Percentiles rank a stretch among this genome's conserved stretches.
Evolutionary conservation across 1,140 invertebrate genomes (phyloP).

Genomic region (Drosophila sechellia): DNA sequence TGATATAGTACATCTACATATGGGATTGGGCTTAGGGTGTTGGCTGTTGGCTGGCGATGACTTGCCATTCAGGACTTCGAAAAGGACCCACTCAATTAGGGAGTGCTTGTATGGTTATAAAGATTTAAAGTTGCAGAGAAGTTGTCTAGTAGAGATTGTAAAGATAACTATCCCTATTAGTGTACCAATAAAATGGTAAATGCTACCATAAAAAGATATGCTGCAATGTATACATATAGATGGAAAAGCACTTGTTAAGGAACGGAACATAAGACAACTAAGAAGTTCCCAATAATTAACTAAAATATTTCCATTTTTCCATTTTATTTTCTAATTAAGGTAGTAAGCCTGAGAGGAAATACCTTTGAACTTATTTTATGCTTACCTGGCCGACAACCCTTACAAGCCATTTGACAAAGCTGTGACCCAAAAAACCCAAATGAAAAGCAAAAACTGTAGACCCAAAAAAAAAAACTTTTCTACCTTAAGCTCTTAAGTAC

Average conservation of each 20-base stretch:
- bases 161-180: too few species aligned
- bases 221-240: too few species aligned
- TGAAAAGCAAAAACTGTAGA: conserved; percentile 43
- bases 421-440: conserved; percentile 32
- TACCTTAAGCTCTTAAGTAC: conserved; percentile 77
- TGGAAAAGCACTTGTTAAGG: too few species aligned
- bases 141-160: background rate
- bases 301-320: conserved; percentile 1
- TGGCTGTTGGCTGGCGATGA: conserved; percentile 23
- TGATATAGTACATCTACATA: conserved; percentile 16
- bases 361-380: conserved; percentile 24
- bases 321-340: conserved; percentile 43
- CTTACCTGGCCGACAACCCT: conserved; percentile 30
- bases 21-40: conserved; percentile 16
- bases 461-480: conserved; percentile 50
- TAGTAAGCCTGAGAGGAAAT: conserved; percentile 16
- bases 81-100: conserved; percentile 36
- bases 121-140: background rate
- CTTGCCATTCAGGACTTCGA: conserved; percentile 27
- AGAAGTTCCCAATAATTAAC: conserved; percentile 17
- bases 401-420: conserved; percentile 49
- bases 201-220: too few species aligned
- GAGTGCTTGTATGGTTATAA: conserved; percentile 6
- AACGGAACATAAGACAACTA: background rate
- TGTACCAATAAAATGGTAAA: background rate